phyloP scores from a whole-genome alignment of 2,113 vertebrate species.

The Cyprinodon brontotheroides region DNA sequence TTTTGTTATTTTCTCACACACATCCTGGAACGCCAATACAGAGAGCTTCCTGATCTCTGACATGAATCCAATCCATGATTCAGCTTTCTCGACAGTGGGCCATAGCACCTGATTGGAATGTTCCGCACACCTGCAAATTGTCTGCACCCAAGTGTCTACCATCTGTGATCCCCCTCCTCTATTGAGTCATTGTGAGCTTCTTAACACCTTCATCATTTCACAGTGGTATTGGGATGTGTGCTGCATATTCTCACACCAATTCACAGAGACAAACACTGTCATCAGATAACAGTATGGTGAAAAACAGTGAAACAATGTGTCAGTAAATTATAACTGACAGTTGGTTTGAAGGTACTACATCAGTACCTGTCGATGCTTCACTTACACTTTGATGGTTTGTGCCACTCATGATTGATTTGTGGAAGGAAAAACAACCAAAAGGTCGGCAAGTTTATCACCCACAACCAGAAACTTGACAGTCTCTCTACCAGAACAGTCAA shows the following conservation, averaged over 20 bases:
- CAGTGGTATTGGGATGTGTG: neutral
- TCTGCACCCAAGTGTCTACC: conserved; percentile 33
- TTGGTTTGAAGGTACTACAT: conserved; percentile 8
- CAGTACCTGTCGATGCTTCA: conserved; percentile 2
- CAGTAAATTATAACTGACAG: conserved; percentile 8
- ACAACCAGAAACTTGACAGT: conserved; percentile 43
- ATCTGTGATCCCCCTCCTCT: neutral
- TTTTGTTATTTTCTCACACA: conserved; percentile 14
- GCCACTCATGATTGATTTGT: conserved; percentile 40
- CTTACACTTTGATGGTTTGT: conserved; percentile 29
- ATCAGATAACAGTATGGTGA: neutral
- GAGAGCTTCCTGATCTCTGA: conserved; percentile 9
- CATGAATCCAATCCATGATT: conserved; percentile 19
- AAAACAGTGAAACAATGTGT: neutral
- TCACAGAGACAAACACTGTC: neutral
- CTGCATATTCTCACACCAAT: conserved; percentile 4
- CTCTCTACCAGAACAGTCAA: conserved; percentile 20
- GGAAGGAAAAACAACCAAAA: conserved; percentile 39
- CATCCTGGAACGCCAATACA: conserved; percentile 3
- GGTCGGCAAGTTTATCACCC: conserved; percentile 17
- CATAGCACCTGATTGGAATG: conserved; percentile 47
- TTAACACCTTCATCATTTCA: neutral
- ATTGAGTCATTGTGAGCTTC: conserved; percentile 25
- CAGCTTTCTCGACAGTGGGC: conserved; percentile 4
- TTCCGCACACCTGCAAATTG: conserved; percentile 59